These are phyloP conservation scores for Neodiprion pinetum DNA, from an alignment of 1,140 invertebrate species.

Conservation along the genomic window DNA sequence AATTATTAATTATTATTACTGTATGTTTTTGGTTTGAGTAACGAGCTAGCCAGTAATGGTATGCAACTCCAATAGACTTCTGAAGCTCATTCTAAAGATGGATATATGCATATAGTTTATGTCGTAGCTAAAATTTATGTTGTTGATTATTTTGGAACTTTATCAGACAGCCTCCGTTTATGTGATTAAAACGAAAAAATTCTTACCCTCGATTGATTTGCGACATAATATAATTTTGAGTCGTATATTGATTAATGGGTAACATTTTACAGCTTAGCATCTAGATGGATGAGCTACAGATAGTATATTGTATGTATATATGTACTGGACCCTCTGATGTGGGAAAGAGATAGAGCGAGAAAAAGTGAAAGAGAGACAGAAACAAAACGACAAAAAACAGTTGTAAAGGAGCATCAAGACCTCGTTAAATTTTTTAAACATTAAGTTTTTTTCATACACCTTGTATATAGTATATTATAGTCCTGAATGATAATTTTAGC, in stretches of 20 bases:
- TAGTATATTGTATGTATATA: background rate
- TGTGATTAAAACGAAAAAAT: too few relatives aligned
- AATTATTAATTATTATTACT: conserved; percentile 8
- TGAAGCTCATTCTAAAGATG: background rate
- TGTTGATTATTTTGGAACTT: conserved; percentile 1
- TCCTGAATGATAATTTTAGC: conserved; percentile 7
- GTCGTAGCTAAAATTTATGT: background rate
- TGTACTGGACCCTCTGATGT: background rate
- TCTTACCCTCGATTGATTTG: too few relatives aligned
- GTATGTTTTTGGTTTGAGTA: background rate
- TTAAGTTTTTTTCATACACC: background rate
- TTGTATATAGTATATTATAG: conserved; percentile 4
- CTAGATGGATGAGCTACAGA: background rate
- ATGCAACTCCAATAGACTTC: conserved; percentile 1
- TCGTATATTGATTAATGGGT: background rate
- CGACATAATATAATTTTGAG: too few relatives aligned
- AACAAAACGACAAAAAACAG: background rate
- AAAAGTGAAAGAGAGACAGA: background rate
- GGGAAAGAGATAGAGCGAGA: background rate
- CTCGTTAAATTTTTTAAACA: background rate
- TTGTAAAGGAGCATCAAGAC: conserved; percentile 1
- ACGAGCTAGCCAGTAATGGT: background rate
- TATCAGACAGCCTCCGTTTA: background rate
- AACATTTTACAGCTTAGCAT: background rate
- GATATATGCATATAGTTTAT: background rate